A percentile compares a stretch with the other conserved stretches of the same genome.
Evolutionary conservation across 2,113 vertebrate species (phyloP).

Genomic region (Cricetomys ansorgei): DNA sequence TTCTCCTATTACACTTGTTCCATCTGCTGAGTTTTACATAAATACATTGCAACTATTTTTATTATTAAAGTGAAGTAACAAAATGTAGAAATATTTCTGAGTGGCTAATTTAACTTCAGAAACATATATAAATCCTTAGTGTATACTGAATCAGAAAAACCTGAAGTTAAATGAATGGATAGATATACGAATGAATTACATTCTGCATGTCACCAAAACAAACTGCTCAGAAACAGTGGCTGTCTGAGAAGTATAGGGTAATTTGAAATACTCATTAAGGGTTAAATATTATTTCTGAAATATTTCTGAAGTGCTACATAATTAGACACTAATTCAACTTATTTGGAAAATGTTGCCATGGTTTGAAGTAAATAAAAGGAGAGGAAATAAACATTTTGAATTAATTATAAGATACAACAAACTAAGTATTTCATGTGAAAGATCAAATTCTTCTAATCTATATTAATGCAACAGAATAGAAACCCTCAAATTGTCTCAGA

Average conservation of each 20-base stretch:
- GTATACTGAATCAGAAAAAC: not conserved
- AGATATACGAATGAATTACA: not conserved
- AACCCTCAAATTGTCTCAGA: not conserved
- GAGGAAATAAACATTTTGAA: not conserved
- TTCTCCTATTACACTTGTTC: not conserved
- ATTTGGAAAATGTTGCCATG: not conserved
- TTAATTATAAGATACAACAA: slow-evolving; percentile 33
- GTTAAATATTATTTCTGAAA: not conserved
- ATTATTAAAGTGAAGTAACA: not conserved
- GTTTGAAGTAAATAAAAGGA: not conserved
- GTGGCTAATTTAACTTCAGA: not conserved
- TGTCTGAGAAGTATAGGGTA: not conserved
- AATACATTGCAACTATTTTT: not conserved
- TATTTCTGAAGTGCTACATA: too few species aligned
- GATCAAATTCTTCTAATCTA: not conserved
- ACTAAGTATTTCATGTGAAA: slow-evolving; percentile 43
- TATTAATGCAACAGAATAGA: not conserved
- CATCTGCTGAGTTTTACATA: not conserved
- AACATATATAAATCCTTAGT: not conserved
- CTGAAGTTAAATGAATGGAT: not conserved
- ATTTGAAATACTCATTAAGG: not conserved
- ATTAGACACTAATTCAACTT: not conserved
- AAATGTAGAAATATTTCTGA: not conserved
- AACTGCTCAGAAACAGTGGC: not conserved
- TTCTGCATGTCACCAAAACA: not conserved